Percentiles rank a stretch among this genome's conserved stretches.
Evolutionary conservation across 2,797 vertebrate genomes (phyloP).

Genomic region (Chiroxiphia lanceolata): DNA sequence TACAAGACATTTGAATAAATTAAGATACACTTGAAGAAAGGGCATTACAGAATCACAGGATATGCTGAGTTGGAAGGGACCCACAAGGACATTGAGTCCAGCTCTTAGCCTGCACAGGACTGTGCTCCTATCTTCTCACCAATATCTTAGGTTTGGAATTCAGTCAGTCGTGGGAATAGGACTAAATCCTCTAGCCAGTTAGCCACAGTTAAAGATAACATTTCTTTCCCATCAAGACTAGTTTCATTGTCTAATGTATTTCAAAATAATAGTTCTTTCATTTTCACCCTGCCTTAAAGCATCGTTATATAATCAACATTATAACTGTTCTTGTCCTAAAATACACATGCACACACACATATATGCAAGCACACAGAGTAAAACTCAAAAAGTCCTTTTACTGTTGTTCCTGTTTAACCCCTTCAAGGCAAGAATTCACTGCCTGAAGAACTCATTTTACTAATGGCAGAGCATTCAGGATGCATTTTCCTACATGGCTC

Average conservation of each 20-base stretch:
- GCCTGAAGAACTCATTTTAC: not conserved
- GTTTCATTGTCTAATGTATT: not conserved
- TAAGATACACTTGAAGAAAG: not conserved
- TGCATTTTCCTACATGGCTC: not conserved
- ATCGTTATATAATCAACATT: not conserved
- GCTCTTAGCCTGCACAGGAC: not conserved
- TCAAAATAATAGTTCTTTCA: not conserved
- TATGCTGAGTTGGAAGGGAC: not conserved
- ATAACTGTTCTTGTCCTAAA: not conserved
- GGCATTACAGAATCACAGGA: not conserved
- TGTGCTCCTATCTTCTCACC: not conserved
- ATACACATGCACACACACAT: not conserved
- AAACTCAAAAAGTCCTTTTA: not conserved
- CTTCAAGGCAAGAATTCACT: not conserved
- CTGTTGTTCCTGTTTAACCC: not conserved
- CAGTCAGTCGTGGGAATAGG: not conserved
- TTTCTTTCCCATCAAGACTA: not conserved
- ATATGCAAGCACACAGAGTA: fast-evolving
- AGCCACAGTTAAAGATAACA: not conserved
- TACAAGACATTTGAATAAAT: not conserved
- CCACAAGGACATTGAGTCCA: not conserved
- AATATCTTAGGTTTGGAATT: not conserved
- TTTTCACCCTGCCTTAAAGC: not conserved
- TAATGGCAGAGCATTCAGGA: not conserved
- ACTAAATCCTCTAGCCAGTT: not conserved